Percentiles rank a stretch among this genome's conserved stretches.
phyloP scores from a whole-genome alignment of 2,113 vertebrate species.

The Sorex fumeus region DNA sequence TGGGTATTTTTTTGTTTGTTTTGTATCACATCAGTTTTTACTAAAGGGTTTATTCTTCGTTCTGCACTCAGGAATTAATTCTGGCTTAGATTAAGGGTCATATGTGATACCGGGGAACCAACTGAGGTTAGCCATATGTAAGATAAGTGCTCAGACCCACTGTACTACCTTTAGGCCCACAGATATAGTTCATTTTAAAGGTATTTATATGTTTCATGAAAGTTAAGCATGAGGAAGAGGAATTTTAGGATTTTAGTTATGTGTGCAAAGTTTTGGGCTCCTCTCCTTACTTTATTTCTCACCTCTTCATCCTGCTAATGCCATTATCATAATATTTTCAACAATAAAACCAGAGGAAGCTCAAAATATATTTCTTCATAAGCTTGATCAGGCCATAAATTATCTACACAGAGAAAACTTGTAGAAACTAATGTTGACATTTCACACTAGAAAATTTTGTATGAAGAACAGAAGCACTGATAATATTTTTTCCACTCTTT shows the following conservation, averaged over 20 bases:
- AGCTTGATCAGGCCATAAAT: conserved; percentile 56
- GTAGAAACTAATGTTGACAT: conserved; percentile 37
- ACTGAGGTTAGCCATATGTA: too few species aligned
- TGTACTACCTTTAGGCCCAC: too few species aligned
- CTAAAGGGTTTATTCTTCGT: too few species aligned
- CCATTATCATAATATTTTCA: conserved; percentile 41
- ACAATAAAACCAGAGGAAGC: background rate
- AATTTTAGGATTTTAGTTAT: background rate
- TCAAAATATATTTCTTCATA: conserved; percentile 18
- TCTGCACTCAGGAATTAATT: too few species aligned
- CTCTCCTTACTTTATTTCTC: background rate
- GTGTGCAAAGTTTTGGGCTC: background rate
- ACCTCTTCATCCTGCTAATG: background rate
- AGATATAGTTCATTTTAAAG: background rate
- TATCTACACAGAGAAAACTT: conserved; percentile 48
- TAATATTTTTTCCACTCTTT: conserved; percentile 46
- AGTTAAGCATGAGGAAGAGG: background rate
- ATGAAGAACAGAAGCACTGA: background rate
- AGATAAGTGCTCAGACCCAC: too few species aligned
- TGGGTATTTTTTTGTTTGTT: too few species aligned
- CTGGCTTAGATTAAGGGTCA: too few species aligned
- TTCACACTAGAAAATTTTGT: conserved; percentile 42
- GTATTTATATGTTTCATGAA: background rate
- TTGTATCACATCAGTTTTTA: too few species aligned
- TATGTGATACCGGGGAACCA: too few species aligned